phyloP scores from a whole-genome alignment of 1,140 invertebrate genomes.

The Charaxes varanes region DNA sequence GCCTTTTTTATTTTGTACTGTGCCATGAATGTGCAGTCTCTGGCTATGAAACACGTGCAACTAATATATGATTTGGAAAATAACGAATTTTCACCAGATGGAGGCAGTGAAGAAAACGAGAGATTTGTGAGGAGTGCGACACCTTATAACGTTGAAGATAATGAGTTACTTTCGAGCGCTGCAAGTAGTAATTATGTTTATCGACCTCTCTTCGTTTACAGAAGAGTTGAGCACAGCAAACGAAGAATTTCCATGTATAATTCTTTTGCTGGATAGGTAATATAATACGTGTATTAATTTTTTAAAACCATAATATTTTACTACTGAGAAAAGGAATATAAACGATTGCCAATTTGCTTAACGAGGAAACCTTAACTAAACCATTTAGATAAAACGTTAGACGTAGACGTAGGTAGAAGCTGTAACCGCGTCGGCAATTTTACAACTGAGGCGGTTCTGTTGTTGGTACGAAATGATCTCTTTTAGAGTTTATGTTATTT shows the following conservation, averaged over 20 bases:
- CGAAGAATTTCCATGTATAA: constrained; percentile 57
- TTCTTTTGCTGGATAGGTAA: constrained; percentile 51
- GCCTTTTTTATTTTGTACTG: constrained; percentile 4
- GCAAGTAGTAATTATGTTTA: constrained; percentile 43
- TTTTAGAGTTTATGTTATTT: too few relatives aligned
- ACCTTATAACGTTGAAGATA: constrained; percentile 8
- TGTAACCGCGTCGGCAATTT: too few relatives aligned
- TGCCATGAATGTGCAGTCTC: neutral
- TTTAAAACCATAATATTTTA: neutral
- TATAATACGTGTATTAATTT: constrained; percentile 1
- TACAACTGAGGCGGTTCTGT: too few relatives aligned
- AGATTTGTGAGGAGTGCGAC: too few relatives aligned
- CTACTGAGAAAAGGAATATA: neutral
- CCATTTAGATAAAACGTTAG: neutral
- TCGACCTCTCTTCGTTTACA: constrained; percentile 48
- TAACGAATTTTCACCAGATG: neutral
- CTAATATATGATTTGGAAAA: neutral
- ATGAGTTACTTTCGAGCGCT: constrained; percentile 28
- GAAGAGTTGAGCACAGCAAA: constrained; percentile 53
- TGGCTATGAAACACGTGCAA: neutral
- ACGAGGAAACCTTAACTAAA: neutral
- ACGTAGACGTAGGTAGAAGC: neutral
- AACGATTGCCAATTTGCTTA: neutral
- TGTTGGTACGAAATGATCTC: too few relatives aligned
- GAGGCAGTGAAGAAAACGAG: neutral